These are phyloP conservation scores for Germaria angustata DNA, from an alignment of 2,888 invertebrate species.

Conservation along the genomic window DNA sequence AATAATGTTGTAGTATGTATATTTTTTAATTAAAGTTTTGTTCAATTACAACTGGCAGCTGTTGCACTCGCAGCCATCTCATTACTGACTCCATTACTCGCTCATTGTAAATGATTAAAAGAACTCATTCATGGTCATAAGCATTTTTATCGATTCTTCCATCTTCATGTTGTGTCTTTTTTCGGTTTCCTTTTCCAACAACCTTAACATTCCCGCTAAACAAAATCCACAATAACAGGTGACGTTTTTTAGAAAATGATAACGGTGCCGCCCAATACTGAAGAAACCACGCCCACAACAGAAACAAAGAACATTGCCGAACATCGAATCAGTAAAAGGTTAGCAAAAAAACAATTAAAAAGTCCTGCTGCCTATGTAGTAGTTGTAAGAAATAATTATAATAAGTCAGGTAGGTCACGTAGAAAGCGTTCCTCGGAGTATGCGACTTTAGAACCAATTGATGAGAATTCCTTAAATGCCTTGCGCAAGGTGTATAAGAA, in stretches of 20 bases:
- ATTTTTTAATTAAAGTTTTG: too few relatives aligned
- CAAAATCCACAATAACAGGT: conserved; percentile 76
- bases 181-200: conserved; percentile 23
- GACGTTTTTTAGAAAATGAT: conserved; percentile 79
- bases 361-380: conserved; percentile 50
- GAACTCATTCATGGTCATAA: conserved; percentile 74
- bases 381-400: conserved; percentile 50
- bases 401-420: conserved; percentile 47
- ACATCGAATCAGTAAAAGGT: conserved; percentile 66
- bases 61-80: conserved; percentile 3
- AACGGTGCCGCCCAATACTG: conserved; percentile 52
- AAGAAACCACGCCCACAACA: conserved; percentile 50
- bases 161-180: conserved; percentile 53
- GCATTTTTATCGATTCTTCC: conserved; percentile 67
- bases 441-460: conserved; percentile 75
- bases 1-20: too few relatives aligned
- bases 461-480: conserved; percentile 72
- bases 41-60: too few relatives aligned
- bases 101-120: conserved; percentile 51
- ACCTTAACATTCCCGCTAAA: conserved; percentile 61
- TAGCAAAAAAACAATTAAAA: conserved; percentile 67
- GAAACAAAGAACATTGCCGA: conserved; percentile 12
- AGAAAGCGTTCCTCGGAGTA: conserved; percentile 70
- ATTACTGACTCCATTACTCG: conserved; percentile 8
- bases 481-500: conserved; percentile 75